Conservation (phyloP, 1,140 invertebrate genomes). For the Atopsyche davidsoni region DNA sequence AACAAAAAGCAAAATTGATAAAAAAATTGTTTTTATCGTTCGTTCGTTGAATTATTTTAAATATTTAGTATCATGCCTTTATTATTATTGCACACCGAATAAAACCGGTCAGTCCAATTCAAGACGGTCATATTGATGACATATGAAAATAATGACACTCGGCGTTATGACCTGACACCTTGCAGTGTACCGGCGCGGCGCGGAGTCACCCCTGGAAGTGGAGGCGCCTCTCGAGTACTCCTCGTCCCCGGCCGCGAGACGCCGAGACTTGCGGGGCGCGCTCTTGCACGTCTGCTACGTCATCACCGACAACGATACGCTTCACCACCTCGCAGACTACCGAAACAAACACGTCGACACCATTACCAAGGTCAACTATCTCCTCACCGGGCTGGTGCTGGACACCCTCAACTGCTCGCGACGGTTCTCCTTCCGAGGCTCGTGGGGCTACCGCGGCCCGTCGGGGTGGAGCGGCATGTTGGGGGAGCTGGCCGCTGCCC, state of each 20-base stretch:
- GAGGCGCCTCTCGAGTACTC: conserved; percentile 56
- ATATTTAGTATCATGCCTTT: too few relatives aligned
- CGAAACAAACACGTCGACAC: conserved; percentile 51
- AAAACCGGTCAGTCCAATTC: too few relatives aligned
- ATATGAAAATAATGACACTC: too few relatives aligned
- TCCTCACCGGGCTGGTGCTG: conserved; percentile 43
- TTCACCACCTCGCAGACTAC: conserved; percentile 49
- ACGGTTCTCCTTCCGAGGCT: conserved; percentile 30
- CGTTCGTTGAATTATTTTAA: too few relatives aligned
- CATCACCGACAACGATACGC: conserved; percentile 45
- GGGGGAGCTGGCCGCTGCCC: conserved; percentile 50
- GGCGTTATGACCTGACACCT: too few relatives aligned
- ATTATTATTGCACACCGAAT: too few relatives aligned
- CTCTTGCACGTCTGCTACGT: conserved; percentile 30
- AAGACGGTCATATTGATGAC: too few relatives aligned
- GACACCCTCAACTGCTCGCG: conserved; percentile 51
- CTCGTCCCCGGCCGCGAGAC: conserved; percentile 34
- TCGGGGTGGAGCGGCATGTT: conserved; percentile 59
- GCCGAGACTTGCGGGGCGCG: conserved; percentile 36
- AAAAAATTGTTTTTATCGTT: too few relatives aligned
- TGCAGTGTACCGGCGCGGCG: too few relatives aligned
- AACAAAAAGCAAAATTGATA: too few relatives aligned
- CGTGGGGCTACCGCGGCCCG: conserved; percentile 51
- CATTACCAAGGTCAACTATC: conserved; percentile 53
- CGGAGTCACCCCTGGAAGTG: conserved; percentile 49